A percentile compares a stretch with the other conserved stretches of the same genome.
Conservation (phyloP, 1,140 invertebrate species). For the Drosophila persimilis region DNA sequence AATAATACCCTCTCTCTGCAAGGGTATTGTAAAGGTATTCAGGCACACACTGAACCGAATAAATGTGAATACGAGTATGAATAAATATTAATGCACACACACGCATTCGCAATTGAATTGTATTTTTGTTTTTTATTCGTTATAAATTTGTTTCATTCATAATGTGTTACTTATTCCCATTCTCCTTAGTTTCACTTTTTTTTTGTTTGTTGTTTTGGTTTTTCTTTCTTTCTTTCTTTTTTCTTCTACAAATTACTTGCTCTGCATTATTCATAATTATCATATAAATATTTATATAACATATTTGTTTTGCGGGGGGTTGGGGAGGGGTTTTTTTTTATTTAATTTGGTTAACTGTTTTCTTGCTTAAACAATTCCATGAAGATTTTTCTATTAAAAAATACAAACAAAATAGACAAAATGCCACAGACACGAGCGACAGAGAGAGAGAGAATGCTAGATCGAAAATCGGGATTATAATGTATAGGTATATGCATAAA, state of each 20-base stretch:
- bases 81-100: conserved; percentile 61
- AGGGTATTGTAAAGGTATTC: conserved; percentile 42
- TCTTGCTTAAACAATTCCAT: conserved; percentile 56
- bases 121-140: conserved; percentile 51
- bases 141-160: conserved; percentile 59
- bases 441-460: conserved; percentile 18
- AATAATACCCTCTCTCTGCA: no score
- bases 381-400: conserved; percentile 38
- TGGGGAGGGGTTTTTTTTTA: conserved; percentile 24
- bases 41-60: conserved; percentile 51
- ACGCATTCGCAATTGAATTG: conserved; percentile 65
- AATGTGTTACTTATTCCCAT: conserved; percentile 59
- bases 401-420: conserved; percentile 43
- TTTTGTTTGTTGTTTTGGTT: conserved; percentile 19
- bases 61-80: conserved; percentile 53
- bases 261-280: conserved; percentile 76
- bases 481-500: conserved; percentile 33
- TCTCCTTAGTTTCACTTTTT: conserved; percentile 44
- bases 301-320: conserved; percentile 36
- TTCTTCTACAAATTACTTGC: conserved; percentile 73
- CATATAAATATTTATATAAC: conserved; percentile 74
- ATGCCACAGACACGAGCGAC: conserved; percentile 57
- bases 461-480: conserved; percentile 35
- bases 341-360: conserved; percentile 23
- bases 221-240: conserved; percentile 28